Base-by-base conservation (phyloP, 64 coral and sea anemone species). In the Actinia equina region DNA sequence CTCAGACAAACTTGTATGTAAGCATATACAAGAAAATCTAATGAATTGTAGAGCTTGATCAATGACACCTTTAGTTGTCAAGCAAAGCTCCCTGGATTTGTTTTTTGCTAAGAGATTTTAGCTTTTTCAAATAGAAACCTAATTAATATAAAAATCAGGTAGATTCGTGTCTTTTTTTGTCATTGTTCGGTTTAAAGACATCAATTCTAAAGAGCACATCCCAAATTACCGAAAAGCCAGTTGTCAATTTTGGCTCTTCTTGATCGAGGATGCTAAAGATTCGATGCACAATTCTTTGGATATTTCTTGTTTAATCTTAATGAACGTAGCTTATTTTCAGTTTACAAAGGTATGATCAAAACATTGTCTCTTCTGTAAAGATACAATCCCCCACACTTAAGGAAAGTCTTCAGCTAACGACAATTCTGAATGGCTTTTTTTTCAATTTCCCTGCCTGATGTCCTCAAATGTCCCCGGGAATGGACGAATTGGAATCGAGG, bases 271-370 rank as follows among this genome's bases (percentile, higher is more conserved):
- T 22, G 7, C 63, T 69, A 5, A 25, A 69, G 19, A 69, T 69
- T 69, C 8, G 5, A 3, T n/a, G 19, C 18, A 7, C 63, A n/a
- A 7, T 10, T 69, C 10, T 23, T n/a, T 23, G 8, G 18, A n/a
- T 69, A 37, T 69, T 69, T 69, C 10, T 69, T 5, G 1, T 10
- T 69, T 6, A 9, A 69, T 74, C 30, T 37, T 37, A 37, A 71
- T 74, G 13, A 74, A 74, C 4, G 7, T 14, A 30, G 3, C n/a
- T 74, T 42, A 11, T 11, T 74, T 74, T 30, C 11, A 41, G 69
- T 74, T 74, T 74, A 74, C 69, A 74, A 74, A 74, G 25, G 27
- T 65, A 41, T 74, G 69, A 37, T 15, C 69, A 74, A 74, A 74
- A 41, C 25, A 74, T 37, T 37, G 11, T 26, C 26, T 30, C 69